These are phyloP conservation scores for Ophraella communa DNA, from an alignment of 2,888 invertebrate species.

Conservation along the genomic window DNA sequence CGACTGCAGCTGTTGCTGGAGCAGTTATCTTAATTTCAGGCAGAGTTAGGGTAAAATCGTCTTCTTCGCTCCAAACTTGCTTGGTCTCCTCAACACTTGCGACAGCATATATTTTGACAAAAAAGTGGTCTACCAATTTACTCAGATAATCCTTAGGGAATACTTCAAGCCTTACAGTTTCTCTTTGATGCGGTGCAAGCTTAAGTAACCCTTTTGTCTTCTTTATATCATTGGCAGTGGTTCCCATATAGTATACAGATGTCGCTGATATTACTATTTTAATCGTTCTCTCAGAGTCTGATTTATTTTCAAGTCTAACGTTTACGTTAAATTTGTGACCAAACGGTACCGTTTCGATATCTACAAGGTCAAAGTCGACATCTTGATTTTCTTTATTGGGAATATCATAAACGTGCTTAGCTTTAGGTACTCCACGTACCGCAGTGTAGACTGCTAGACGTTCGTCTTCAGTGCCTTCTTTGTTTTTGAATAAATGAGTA, in stretches of 20 bases:
- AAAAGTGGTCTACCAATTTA: constrained; percentile 81
- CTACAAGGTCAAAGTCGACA: constrained; percentile 68
- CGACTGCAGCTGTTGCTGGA: constrained; percentile 55
- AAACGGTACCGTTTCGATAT: constrained; percentile 73
- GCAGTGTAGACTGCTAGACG: constrained; percentile 78
- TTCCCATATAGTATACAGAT: constrained; percentile 80
- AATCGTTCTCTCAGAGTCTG: constrained; percentile 65
- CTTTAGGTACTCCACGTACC: constrained; percentile 68
- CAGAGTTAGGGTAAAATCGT: constrained; percentile 80
- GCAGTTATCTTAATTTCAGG: constrained; percentile 75
- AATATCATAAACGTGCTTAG: constrained; percentile 63
- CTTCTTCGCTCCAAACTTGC: constrained; percentile 83
- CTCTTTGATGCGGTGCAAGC: constrained; percentile 62
- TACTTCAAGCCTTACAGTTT: constrained; percentile 65
- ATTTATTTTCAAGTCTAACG: constrained; percentile 71
- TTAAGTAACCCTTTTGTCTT: constrained; percentile 66
- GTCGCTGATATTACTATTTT: constrained; percentile 71
- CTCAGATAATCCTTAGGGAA: constrained; percentile 75
- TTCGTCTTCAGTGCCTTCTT: constrained; percentile 77
- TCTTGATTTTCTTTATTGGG: constrained; percentile 66
- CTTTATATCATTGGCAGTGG: constrained; percentile 72
- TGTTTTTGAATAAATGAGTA: constrained; percentile 72
- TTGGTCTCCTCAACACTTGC: constrained; percentile 80
- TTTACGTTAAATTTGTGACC: constrained; percentile 72
- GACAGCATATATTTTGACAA: constrained; percentile 79